Percentiles rank a stretch among this genome's conserved stretches.
Conservation (phyloP, 2,888 invertebrate genomes). For the Agrotis ipsilon region DNA sequence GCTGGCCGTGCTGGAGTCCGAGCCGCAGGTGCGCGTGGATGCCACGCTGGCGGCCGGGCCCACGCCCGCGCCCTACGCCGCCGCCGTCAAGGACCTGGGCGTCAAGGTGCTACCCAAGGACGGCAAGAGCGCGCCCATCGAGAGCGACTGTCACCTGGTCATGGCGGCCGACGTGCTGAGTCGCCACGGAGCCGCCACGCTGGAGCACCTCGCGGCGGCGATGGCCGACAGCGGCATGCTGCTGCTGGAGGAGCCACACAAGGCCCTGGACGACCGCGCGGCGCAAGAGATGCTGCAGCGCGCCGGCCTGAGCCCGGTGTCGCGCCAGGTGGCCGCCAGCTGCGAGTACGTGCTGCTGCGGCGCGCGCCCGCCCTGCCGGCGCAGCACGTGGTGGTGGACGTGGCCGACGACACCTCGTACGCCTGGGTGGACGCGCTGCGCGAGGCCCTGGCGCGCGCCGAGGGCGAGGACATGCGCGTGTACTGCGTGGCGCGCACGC, state of each 20-base stretch:
- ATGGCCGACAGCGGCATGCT: slow-evolving; percentile 94
- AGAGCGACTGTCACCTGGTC: slow-evolving; percentile 93
- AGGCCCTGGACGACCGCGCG: slow-evolving; percentile 83
- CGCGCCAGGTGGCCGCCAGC: slow-evolving; percentile 91
- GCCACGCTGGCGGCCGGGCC: slow-evolving; percentile 86
- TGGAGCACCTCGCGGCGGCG: slow-evolving; percentile 92
- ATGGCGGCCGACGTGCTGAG: slow-evolving; percentile 93
- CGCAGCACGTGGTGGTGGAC: slow-evolving; percentile 90
- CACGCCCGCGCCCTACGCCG: slow-evolving; percentile 87
- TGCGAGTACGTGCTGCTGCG: slow-evolving; percentile 93
- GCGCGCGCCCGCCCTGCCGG: slow-evolving; percentile 82
- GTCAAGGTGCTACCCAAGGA: slow-evolving; percentile 93
- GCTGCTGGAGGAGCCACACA: slow-evolving; percentile 93
- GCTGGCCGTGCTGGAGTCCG: slow-evolving; percentile 92
- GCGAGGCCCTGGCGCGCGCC: slow-evolving; percentile 93
- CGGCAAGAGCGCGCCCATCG: slow-evolving; percentile 88
- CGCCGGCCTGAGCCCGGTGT: slow-evolving; percentile 79
- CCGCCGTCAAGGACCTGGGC: slow-evolving; percentile 91
- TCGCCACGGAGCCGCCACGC: slow-evolving; percentile 88
- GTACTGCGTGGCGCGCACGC: slow-evolving; percentile 93
- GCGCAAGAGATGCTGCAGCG: slow-evolving; percentile 77
- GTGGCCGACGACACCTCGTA: slow-evolving; percentile 93
- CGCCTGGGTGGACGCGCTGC: slow-evolving; percentile 95
- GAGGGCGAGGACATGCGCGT: slow-evolving; percentile 92
- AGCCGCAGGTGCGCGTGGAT: slow-evolving; percentile 94